Conservation (phyloP, 2,113 vertebrate species). For the Rhinopomastus cyanomelas region DNA sequence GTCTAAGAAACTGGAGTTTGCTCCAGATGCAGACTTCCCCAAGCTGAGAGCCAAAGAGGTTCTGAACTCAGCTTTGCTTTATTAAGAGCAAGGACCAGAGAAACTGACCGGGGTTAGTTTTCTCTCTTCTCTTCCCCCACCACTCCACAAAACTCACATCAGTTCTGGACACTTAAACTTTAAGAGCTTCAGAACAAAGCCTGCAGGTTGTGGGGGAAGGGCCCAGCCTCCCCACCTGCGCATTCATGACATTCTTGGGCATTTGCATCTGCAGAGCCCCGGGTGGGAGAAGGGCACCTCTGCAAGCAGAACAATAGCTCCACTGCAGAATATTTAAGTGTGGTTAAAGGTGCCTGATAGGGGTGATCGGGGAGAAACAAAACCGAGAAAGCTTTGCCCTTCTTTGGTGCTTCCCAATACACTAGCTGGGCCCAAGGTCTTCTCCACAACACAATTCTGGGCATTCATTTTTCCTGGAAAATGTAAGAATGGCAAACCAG, state of each 20-base stretch:
- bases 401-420: not conserved
- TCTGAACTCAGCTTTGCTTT: not conserved
- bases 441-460: not conserved
- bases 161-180: not conserved
- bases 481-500: not conserved
- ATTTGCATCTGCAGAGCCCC: not conserved
- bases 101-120: not conserved
- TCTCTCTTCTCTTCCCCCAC: not conserved
- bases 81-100: not conserved
- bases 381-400: not conserved
- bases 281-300: not conserved
- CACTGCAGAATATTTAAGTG: not conserved
- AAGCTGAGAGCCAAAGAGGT: not conserved
- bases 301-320: not conserved
- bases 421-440: accelerated
- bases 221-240: not conserved
- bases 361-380: not conserved
- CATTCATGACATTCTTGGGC: conserved; percentile 26
- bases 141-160: not conserved
- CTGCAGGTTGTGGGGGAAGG: not conserved
- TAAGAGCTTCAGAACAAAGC: not conserved
- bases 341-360: not conserved
- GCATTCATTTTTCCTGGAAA: conserved; percentile 4
- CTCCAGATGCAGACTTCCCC: not conserved
- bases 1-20: not conserved